Evolutionary conservation across 2,888 invertebrate species (phyloP).

Genomic region (Stegophylla sp.): DNA sequence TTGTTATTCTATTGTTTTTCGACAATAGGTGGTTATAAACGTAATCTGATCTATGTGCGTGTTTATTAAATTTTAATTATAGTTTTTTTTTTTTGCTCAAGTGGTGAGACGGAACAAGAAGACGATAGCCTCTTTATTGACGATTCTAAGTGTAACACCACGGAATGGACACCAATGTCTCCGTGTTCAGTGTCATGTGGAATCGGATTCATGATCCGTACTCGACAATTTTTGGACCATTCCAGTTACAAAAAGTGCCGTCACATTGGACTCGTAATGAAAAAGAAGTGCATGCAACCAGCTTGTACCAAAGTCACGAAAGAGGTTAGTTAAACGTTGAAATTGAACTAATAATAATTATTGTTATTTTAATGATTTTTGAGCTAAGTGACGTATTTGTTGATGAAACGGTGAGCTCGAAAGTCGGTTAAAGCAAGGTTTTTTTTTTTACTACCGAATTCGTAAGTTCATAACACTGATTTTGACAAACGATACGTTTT

Average conservation of each 20-base stretch:
- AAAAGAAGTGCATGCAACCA: slow-evolving; percentile 79
- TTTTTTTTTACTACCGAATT: too few species aligned
- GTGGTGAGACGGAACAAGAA: slow-evolving; percentile 64
- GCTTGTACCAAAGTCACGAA: slow-evolving; percentile 67
- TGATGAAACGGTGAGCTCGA: too few species aligned
- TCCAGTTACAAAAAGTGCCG: slow-evolving; percentile 83
- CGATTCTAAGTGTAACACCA: slow-evolving; percentile 72
- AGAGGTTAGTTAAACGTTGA: slow-evolving; percentile 44
- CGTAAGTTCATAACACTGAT: too few species aligned
- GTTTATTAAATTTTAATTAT: too few species aligned
- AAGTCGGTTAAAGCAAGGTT: too few species aligned
- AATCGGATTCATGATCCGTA: slow-evolving; percentile 76
- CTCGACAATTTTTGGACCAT: slow-evolving; percentile 76
- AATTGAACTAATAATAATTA: too few species aligned
- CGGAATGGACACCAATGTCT: slow-evolving; percentile 81
- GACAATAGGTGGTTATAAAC: too few species aligned
- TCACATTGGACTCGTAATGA: slow-evolving; percentile 78
- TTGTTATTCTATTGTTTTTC: too few species aligned
- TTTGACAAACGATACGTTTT: too few species aligned
- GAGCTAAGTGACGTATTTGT: too few species aligned
- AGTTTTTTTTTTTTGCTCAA: slow-evolving; percentile 48
- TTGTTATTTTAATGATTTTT: too few species aligned
- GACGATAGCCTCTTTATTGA: slow-evolving; percentile 62
- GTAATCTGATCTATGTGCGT: too few species aligned
- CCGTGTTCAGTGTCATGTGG: slow-evolving; percentile 89